A percentile compares a stretch with the other conserved stretches of the same genome.
phyloP scores from a whole-genome alignment of 1,140 invertebrate species.

The Centruroides sculpturatus region DNA sequence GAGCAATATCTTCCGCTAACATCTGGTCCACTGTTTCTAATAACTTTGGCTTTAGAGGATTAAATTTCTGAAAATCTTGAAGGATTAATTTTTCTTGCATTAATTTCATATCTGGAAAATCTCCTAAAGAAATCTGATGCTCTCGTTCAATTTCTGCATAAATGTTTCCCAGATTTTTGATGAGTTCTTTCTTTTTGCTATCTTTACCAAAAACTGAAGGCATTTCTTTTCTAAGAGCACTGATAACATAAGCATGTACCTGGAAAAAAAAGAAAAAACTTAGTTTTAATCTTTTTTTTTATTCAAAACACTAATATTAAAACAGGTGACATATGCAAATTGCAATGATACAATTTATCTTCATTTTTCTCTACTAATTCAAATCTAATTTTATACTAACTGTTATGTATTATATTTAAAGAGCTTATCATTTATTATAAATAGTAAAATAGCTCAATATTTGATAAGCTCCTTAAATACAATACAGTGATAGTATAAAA shows the following conservation, averaged over 20 bases:
- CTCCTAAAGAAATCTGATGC: slow-evolving; percentile 38
- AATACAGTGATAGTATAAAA: too few species aligned
- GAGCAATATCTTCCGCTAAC: slow-evolving; percentile 89
- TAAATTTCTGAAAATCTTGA: slow-evolving; percentile 94
- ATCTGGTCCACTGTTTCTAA: slow-evolving; percentile 91
- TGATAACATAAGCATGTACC: slow-evolving; percentile 44
- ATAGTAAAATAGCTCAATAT: too few species aligned
- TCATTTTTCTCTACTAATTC: too few species aligned
- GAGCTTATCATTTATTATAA: too few species aligned
- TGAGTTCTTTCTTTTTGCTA: slow-evolving; percentile 45
- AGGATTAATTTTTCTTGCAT: slow-evolving; percentile 52
- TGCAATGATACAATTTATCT: too few species aligned
- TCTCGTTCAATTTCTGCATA: slow-evolving; percentile 32
- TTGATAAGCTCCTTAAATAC: too few species aligned
- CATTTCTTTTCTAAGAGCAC: slow-evolving; percentile 42
- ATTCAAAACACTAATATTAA: too few species aligned
- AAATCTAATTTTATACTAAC: too few species aligned
- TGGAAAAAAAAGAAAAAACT: slow-evolving; percentile 16
- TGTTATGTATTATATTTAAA: too few species aligned
- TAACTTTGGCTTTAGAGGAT: slow-evolving; percentile 72
- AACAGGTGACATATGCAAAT: too few species aligned
- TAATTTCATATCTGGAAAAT: slow-evolving; percentile 40
- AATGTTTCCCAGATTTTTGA: slow-evolving; percentile 34
- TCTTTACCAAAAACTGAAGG: slow-evolving; percentile 46
- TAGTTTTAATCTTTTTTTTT: too few species aligned